Conservation (phyloP, 2,888 invertebrate species). For the Malacosoma neustria region DNA sequence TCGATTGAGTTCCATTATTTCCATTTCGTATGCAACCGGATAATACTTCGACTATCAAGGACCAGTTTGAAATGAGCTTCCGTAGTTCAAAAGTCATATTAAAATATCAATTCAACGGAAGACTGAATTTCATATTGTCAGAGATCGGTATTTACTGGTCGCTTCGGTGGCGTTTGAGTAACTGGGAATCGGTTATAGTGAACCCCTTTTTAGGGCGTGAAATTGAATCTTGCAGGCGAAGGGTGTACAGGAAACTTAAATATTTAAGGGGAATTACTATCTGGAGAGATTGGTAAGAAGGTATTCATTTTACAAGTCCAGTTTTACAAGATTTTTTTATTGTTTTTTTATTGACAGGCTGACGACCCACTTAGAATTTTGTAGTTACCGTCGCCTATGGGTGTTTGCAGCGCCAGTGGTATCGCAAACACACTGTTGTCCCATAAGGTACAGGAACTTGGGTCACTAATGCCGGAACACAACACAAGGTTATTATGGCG, state of each 20-base stretch:
- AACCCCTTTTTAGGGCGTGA: constrained; percentile 69
- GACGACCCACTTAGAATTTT: no score
- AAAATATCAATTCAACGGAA: neutral
- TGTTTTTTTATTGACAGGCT: no score
- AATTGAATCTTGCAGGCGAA: constrained; percentile 71
- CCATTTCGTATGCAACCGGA: constrained; percentile 59
- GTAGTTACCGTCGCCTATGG: no score
- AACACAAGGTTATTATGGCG: no score
- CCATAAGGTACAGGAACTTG: no score
- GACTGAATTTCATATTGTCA: constrained; percentile 26
- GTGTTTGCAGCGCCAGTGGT: no score
- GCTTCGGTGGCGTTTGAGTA: constrained; percentile 58
- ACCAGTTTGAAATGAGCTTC: constrained; percentile 41
- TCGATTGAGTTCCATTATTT: constrained; percentile 56
- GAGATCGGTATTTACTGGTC: constrained; percentile 40
- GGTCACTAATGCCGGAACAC: no score
- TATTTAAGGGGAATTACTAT: constrained; percentile 68
- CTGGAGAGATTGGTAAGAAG: constrained; percentile 56
- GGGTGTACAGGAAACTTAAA: constrained; percentile 68
- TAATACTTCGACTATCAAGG: constrained; percentile 49
- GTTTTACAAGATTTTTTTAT: no score
- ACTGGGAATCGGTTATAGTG: constrained; percentile 51
- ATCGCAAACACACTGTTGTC: no score
- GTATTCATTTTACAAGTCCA: constrained; percentile 70
- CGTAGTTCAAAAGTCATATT: constrained; percentile 3